These are phyloP conservation scores for Dreissena polymorpha DNA, from an alignment of 1,140 invertebrate genomes.

Conservation along the genomic window DNA sequence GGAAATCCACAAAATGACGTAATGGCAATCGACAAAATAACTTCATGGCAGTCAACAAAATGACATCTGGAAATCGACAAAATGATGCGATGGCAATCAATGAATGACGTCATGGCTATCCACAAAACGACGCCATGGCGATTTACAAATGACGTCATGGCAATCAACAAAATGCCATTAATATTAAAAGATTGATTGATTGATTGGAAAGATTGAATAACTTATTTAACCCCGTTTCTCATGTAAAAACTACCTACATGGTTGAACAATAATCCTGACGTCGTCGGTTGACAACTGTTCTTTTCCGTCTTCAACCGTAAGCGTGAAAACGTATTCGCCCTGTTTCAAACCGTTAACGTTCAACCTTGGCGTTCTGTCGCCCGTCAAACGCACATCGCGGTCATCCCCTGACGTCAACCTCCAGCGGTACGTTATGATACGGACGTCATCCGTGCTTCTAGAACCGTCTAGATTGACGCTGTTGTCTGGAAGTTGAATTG, in stretches of 20 bases:
- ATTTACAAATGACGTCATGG: too few relatives aligned
- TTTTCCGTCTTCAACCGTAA: constrained; percentile 37
- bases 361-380: not conserved
- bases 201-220: too few relatives aligned
- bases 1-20: too few relatives aligned
- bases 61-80: too few relatives aligned
- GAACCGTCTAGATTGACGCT: constrained; percentile 14
- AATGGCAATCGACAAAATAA: too few relatives aligned
- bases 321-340: constrained; percentile 30
- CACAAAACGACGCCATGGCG: too few relatives aligned
- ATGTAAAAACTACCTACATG: constrained; percentile 14
- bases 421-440: constrained; percentile 34
- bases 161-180: too few relatives aligned
- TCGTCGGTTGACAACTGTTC: constrained; percentile 31
- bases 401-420: not conserved
- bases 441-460: constrained; percentile 29
- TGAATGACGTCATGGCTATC: too few relatives aligned
- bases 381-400: not conserved
- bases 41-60: too few relatives aligned
- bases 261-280: constrained; percentile 10
- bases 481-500: constrained; percentile 25
- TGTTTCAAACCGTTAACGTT: constrained; percentile 13
- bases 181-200: too few relatives aligned
- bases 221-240: too few relatives aligned
- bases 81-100: too few relatives aligned